Evolutionary conservation across 2,797 vertebrate genomes (phyloP), one percentile per base, ranked within the genome.

Genomic region (Cynopterus sphinx): DNA sequence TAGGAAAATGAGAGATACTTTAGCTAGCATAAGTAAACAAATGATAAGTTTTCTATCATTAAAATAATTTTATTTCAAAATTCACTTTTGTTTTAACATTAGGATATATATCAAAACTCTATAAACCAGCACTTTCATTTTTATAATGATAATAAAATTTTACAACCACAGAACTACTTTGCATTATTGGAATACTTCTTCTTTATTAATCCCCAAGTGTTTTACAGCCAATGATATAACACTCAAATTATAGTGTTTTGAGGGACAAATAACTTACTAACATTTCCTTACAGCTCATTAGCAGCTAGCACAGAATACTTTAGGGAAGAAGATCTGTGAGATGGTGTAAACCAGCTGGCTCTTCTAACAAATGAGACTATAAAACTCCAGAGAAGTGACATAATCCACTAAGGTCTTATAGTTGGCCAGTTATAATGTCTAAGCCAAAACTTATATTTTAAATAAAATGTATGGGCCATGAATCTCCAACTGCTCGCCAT

Each of bases 61-160:
- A 12, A 91, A 81, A 91, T 93, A 93, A 73, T 84, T 96, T 94
- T 86, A 95, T 89, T 97, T 93, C 26, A 95, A 91, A 90, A 82
- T 78, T 81, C 26, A 93, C 28, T 81, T 95, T 85, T 61, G 41
- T 89, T 95, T 93, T 87, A 88, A 89, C 13, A 53, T 91, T 82
- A 88, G 39, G 28, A 78, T 97, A 96, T 98, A 87, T 87, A 87
- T 26, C 65, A 93, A 82, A 89, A 67, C 15, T 87, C 31, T 73
- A 26, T 96, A 96, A 97, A 87, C 43, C 8, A 89, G 46, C 0
- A 75, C 65, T 96, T 96, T 90, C 39, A 86, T 68, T 97, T 97
- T 96, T 87, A 92, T 41, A 92, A 77, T 49, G 31, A 91, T 83
- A 94, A 95, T 95, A 95, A 97, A 89, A 96, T 15, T 83, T 97